A percentile compares a stretch with the other conserved stretches of the same genome.
These are phyloP conservation scores for Rostratula benghalensis DNA, from an alignment of 2,113 vertebrate genomes.

Conservation along the genomic window DNA sequence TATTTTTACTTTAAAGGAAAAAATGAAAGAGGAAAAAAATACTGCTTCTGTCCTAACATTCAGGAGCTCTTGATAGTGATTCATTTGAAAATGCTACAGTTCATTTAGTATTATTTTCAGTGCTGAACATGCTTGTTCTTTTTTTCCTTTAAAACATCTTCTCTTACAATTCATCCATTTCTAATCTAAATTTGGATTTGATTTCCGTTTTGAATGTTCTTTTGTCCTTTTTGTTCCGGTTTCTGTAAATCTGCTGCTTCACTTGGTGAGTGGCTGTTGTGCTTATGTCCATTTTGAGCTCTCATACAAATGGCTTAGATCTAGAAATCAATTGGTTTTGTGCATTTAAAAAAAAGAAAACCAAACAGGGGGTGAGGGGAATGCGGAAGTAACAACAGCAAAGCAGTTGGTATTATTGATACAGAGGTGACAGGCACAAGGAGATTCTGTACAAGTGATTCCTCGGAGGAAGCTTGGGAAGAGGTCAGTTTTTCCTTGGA, in stretches of 20 bases:
- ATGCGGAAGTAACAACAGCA: not conserved
- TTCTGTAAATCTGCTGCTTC: not conserved
- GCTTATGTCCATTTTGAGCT: not conserved
- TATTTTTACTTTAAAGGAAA: not conserved
- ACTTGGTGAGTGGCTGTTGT: not conserved
- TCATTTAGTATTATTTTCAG: constrained; percentile 55
- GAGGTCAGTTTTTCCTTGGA: not conserved
- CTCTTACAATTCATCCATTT: not conserved
- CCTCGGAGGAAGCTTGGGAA: not conserved
- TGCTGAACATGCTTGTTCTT: not conserved
- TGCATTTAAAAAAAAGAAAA: not conserved
- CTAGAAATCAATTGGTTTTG: not conserved
- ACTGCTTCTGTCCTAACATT: not conserved
- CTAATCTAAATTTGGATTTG: not conserved
- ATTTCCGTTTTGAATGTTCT: not conserved
- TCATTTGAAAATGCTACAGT: not conserved
- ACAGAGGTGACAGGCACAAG: not conserved
- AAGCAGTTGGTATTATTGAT: not conserved
- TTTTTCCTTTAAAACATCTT: not conserved
- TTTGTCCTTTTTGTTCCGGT: not conserved
- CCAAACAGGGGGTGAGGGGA: too few relatives aligned
- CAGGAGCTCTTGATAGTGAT: constrained; percentile 37
- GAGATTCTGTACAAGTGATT: not conserved
- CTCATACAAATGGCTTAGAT: not conserved
- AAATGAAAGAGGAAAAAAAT: not conserved